Conservation (phyloP, 2,113 vertebrate species). For the Cottus gobio region DNA sequence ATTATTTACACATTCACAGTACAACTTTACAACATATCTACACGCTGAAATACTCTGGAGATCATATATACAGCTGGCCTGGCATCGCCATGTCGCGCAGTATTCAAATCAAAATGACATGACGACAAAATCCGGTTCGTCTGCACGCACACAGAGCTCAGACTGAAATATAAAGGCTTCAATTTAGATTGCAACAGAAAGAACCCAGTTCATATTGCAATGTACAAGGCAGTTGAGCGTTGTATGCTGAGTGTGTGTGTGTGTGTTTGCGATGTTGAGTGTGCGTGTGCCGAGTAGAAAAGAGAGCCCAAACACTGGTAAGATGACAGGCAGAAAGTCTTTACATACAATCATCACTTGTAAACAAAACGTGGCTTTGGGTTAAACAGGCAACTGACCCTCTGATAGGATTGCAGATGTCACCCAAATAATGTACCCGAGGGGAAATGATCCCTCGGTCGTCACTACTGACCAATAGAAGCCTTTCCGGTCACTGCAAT, state of each 20-base stretch:
- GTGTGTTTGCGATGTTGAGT: constrained; percentile 62
- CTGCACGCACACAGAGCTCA: constrained; percentile 89
- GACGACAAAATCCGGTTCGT: constrained; percentile 91
- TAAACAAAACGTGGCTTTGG: constrained; percentile 84
- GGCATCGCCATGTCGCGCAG: constrained; percentile 89
- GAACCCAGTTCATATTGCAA: constrained; percentile 87
- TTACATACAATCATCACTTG: constrained; percentile 84
- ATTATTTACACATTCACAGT: constrained; percentile 99
- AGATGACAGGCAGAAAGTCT: constrained; percentile 70
- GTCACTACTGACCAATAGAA: constrained; percentile 54
- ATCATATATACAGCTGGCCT: constrained; percentile 90
- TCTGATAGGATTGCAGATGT: constrained; percentile 49
- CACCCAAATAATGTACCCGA: constrained; percentile 47
- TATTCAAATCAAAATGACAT: constrained; percentile 88
- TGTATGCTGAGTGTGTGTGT: constrained; percentile 66
- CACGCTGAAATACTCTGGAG: constrained; percentile 97
- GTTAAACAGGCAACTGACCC: constrained; percentile 73
- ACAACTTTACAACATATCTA: constrained; percentile 99
- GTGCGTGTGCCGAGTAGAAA: constrained; percentile 64
- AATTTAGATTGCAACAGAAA: constrained; percentile 91
- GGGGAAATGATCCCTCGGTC: constrained; percentile 46
- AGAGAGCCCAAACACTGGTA: constrained; percentile 72
- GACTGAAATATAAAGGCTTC: constrained; percentile 94
- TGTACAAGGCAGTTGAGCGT: constrained; percentile 95
- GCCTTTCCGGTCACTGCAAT: constrained; percentile 49